Conservation (phyloP, 2,113 vertebrate genomes). For the Cynoglossus semilaevis region DNA sequence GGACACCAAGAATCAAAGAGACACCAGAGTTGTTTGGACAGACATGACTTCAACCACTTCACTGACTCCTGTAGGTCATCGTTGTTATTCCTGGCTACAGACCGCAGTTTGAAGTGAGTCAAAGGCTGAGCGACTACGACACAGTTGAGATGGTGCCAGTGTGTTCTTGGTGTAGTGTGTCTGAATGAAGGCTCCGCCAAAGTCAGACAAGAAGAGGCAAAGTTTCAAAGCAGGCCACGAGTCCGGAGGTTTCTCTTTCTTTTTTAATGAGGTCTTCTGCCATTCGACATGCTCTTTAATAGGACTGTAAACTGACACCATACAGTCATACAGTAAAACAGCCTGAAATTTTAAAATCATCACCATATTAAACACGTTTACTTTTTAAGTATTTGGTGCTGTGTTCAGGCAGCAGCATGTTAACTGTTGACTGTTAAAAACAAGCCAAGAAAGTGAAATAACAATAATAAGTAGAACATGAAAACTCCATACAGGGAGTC, state of each 20-base stretch:
- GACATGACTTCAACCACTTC: conserved; percentile 38
- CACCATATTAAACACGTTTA: too few relatives aligned
- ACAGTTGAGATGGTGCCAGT: conserved; percentile 56
- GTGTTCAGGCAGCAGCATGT: too few relatives aligned
- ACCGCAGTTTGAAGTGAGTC: conserved; percentile 20
- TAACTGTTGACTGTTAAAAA: too few relatives aligned
- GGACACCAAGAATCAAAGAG: conserved; percentile 11
- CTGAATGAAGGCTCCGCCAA: conserved; percentile 22
- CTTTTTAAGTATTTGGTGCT: too few relatives aligned
- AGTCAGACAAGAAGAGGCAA: conserved; percentile 16
- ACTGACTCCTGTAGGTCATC: conserved; percentile 44
- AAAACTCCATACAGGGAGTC: too few relatives aligned
- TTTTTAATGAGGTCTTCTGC: conserved; percentile 8
- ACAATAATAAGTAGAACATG: too few relatives aligned
- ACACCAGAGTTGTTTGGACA: conserved; percentile 44
- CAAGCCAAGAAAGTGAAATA: too few relatives aligned
- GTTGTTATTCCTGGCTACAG: conserved; percentile 57
- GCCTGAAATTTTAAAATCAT: too few relatives aligned
- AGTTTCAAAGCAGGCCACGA: not conserved
- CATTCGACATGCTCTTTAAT: too few relatives aligned
- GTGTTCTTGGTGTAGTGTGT: conserved; percentile 52
- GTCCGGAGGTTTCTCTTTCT: not conserved
- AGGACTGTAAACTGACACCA: too few relatives aligned
- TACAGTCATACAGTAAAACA: too few relatives aligned
- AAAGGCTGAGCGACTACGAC: conserved; percentile 32